Percentiles rank a stretch among this genome's conserved stretches.
Conservation (phyloP, 2,888 invertebrate genomes). For the Helicoverpa assulta region DNA sequence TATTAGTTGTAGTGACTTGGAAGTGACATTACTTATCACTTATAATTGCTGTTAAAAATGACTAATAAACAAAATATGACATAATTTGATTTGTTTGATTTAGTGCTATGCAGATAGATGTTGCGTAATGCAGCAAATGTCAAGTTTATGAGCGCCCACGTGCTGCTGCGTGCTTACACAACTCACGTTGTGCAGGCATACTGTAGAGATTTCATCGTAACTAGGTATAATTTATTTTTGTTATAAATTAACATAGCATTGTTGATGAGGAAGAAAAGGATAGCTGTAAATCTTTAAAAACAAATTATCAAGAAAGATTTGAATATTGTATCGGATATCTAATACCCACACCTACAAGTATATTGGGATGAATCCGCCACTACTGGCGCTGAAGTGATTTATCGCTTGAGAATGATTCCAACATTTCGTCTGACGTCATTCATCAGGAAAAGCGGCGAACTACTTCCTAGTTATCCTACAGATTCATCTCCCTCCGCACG, state of each 20-base stretch:
- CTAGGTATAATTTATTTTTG: too few species aligned
- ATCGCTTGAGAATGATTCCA: conserved; percentile 3
- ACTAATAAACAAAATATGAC: conserved; percentile 77
- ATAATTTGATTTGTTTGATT: conserved; percentile 59
- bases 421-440: conserved; percentile 19
- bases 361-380: neutral
- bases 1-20: conserved; percentile 63
- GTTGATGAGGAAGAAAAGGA: neutral
- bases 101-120: conserved; percentile 24
- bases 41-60: conserved; percentile 85
- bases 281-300: neutral
- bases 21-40: conserved; percentile 78
- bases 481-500: conserved; percentile 7
- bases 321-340: neutral
- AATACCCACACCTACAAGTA: neutral
- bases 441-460: conserved; percentile 9
- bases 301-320: too few species aligned
- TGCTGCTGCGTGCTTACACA: conserved; percentile 18
- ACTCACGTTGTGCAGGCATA: conserved; percentile 8
- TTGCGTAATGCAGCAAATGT: conserved; percentile 52
- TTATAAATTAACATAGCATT: too few species aligned
- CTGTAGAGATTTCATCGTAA: neutral
- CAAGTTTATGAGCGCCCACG: conserved; percentile 49
- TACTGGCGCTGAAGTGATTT: conserved; percentile 4
- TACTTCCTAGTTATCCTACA: conserved; percentile 40